Evolutionary conservation across 2,797 vertebrate genomes (phyloP), one percentile per base, ranked within the genome.

Genomic region (Sebastolobus altivelis): DNA sequence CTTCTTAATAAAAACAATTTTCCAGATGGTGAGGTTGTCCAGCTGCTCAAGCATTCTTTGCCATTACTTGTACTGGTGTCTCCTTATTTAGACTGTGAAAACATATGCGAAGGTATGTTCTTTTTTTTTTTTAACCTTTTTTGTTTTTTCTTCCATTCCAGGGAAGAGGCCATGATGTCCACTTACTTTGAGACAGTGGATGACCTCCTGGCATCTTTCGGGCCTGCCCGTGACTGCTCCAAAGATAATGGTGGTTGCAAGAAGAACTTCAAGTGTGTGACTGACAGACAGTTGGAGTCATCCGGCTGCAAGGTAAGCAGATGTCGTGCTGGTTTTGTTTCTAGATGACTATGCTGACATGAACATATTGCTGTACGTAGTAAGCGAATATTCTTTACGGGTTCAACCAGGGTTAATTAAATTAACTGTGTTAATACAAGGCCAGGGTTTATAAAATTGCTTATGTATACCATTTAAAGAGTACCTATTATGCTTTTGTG

Each of bases 181-280:
- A 99, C 98, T 0, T 98, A 99, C 88, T 99, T 99, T 6, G 98
- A 99, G 92, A 97, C 97, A 5, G 97, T 99, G 77, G 98, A 99
- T 46, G 98, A 99, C 82, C 95, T 99, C 9, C 96, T 99, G 10
- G 97, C 97, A 0, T 99, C 98, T 29, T 99, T 99, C 0, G 98
- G 98, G 37, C 98, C 98, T 0, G 98, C 97, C 12, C 97, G 98
- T 4, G 98, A 99, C 93, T 99, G 98, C 81, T 95, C 98, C 60
- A 97, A 96, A 90, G 97, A 99, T 86, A 99, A 99, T 0, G 98
- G 98, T 0, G 98, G 98, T 89, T 99, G 98, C 88, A 98, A 97
- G 60, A 98, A 98, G 84, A 99, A 99, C 93, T 99, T 98, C 94
- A 99, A 99, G 76, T 99, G 98, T 0, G 97, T 99, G 5, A 96